Evolutionary conservation across 2,888 invertebrate genomes (phyloP), one percentile per base, ranked within the genome.

Genomic region (Spilarctia lutea): DNA sequence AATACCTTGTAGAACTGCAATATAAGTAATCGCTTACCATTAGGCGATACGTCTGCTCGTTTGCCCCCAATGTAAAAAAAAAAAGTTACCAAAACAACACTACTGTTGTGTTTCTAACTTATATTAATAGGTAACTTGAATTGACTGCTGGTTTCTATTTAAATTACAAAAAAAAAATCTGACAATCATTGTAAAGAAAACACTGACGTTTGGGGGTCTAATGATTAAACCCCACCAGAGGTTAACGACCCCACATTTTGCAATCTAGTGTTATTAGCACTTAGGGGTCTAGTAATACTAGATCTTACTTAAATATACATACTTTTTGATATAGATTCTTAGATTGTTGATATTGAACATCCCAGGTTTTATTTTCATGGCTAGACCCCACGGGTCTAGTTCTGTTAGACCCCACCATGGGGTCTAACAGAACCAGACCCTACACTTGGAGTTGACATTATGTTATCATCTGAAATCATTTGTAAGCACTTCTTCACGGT

Each of bases 401-500:
- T n/a, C n/a, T n/a, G n/a, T n/a, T n/a, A n/a, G n/a, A n/a, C n/a
- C n/a, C n/a, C n/a, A 16, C 16, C n/a, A 2, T 27, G 60, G 56
- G 56, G n/a, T 56, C 56, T 56, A 56, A 3, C 13, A 3, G 3
- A 11, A 11, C 11, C 13, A n/a, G 56, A 56, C 56, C 13, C 56
- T 13, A 56, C 10, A 30, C 27, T 30, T 27, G 30, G 30, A 3
- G 13, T 1, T 30, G 18, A 27, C 30, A 63, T 56, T 70, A 39
- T 27, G 20, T 70, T 70, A 27, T 70, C 56, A 39, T 35, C 69
- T 35, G 69, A 56, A 39, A 10, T 56, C 10, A 56, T 60, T 39
- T 70, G 39, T 56, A 56, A 70, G 56, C 68, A 60, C 69, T 70
- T 27, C 56, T 33, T 33, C 16, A 30, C 11, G 39, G 16, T 68